phyloP scores from a whole-genome alignment of 35 echinoderm and acorn worm genomes.

The Ptychodera flava region DNA sequence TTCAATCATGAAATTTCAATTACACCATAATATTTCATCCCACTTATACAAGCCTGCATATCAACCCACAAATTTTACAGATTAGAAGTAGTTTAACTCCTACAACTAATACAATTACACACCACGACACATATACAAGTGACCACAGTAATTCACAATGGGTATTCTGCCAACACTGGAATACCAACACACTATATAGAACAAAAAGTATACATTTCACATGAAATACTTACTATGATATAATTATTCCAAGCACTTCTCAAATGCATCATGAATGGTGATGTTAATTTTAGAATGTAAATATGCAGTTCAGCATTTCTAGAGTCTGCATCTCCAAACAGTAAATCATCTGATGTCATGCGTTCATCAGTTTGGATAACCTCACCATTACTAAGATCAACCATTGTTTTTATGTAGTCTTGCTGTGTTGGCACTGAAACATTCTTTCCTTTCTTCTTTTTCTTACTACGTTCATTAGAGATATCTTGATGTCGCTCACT shows the following conservation, averaged over 20 bases:
- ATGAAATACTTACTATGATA: conserved; percentile 90
- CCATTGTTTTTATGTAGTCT: not conserved
- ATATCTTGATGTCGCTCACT: not conserved
- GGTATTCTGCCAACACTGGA: too few species aligned
- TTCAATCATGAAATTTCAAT: too few species aligned
- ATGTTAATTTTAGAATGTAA: conserved; percentile 70
- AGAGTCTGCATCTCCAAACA: not conserved
- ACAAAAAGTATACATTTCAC: too few species aligned
- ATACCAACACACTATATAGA: too few species aligned
- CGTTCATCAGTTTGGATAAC: not conserved
- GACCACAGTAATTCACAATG: too few species aligned
- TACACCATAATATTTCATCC: too few species aligned
- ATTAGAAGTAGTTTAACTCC: too few species aligned
- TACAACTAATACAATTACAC: too few species aligned
- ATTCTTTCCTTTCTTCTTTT: not conserved
- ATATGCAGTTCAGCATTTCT: conserved; percentile 50
- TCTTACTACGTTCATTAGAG: not conserved
- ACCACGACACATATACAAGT: too few species aligned
- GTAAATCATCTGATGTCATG: not conserved
- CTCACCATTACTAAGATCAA: not conserved
- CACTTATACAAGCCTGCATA: too few species aligned
- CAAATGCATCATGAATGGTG: conserved; percentile 88
- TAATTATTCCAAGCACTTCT: conserved; percentile 95
- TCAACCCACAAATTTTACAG: too few species aligned
- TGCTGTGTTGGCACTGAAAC: not conserved